Base-by-base conservation (phyloP, 2,797 vertebrate genomes). In the Sebastes hubbsi region DNA sequence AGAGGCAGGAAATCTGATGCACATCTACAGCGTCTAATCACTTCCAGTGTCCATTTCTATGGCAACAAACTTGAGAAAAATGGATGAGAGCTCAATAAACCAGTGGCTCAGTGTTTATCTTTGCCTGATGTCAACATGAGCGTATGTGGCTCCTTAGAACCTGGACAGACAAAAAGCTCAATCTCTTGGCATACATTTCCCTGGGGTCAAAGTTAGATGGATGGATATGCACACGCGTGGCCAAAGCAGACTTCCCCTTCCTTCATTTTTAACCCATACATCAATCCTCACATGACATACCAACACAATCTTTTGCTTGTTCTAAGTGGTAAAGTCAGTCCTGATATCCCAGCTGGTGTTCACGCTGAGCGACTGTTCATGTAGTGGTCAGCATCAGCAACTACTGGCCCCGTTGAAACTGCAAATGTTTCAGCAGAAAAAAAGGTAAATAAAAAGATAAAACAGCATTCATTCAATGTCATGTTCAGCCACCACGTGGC, bases 401-500 rank as follows among this genome's bases (percentile, higher is more conserved):
- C 65, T 66, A 92, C 88, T 91, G 87, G 87, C 36, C 89, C 88
- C 58, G 24, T 82, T 88, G 71, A 86, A 92, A 87, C 83, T 22
- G 77, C 78, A 84, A 85, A 72, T 66, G 65, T 79, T 83, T 83
- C 56, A 75, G 76, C 80, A 87, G 77, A 87, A 81, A 52, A 46
- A 52, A 76, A 55, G 22, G 63, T 78, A 72, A 88, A 78, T 62
- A 14, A 79, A 85, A 90, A 72, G 60, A 83, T 56, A 77, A 81
- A 92, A 82, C 81, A 56, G 91, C 84, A 89, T 85, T 86, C 81
- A 77, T 88, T 80, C 86, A 84, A 89, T 92, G 89, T 90, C 79
- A 64, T 36, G 77, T 89, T 88, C 75, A 32, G 80, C 92, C 94
- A 94, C 90, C 79, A 89, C 92, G 85, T 91, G 95, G 93, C 90